Evolutionary conservation across 2,888 invertebrate genomes (phyloP).

Genomic region (Scelioninae gen. 2): DNA sequence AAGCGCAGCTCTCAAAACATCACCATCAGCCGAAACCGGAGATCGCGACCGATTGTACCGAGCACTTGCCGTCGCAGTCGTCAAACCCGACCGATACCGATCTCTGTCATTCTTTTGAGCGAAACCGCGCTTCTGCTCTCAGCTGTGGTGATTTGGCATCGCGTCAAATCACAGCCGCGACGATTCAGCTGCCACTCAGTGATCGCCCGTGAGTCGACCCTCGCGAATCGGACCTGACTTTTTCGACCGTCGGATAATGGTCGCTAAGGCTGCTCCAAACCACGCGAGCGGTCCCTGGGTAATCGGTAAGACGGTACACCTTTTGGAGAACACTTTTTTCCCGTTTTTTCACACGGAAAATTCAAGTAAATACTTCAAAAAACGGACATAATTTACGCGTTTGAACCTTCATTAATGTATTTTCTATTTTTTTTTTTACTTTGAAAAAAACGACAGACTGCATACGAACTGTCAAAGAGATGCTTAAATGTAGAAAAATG

Average conservation of each 20-base stretch:
- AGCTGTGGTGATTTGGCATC: conserved; percentile 33
- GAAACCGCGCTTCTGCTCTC: conserved; percentile 9
- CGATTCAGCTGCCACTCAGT: conserved; percentile 28
- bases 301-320: conserved; percentile 55
- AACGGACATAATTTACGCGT: too few relatives aligned
- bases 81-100: conserved; percentile 16
- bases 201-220: conserved; percentile 10
- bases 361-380: too few relatives aligned
- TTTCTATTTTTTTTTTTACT: not conserved
- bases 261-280: conserved; percentile 44
- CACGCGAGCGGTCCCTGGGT: conserved; percentile 47
- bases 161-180: conserved; percentile 29
- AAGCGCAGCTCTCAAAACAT: too few relatives aligned
- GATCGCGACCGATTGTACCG: conserved; percentile 5
- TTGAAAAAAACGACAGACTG: not conserved
- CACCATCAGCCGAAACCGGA: too few relatives aligned
- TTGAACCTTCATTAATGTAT: too few relatives aligned
- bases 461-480: too few relatives aligned
- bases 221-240: conserved; percentile 4
- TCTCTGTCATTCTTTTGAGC: conserved; percentile 7
- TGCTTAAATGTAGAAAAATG: too few relatives aligned
- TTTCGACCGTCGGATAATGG: conserved; percentile 49
- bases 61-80: not conserved
- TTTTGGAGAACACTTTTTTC: too few relatives aligned
- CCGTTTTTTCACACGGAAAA: too few relatives aligned